Evolutionary conservation across 1,140 invertebrate species (phyloP), one percentile per base, ranked within the genome.

Genomic region (Hesperophylax magnus): DNA sequence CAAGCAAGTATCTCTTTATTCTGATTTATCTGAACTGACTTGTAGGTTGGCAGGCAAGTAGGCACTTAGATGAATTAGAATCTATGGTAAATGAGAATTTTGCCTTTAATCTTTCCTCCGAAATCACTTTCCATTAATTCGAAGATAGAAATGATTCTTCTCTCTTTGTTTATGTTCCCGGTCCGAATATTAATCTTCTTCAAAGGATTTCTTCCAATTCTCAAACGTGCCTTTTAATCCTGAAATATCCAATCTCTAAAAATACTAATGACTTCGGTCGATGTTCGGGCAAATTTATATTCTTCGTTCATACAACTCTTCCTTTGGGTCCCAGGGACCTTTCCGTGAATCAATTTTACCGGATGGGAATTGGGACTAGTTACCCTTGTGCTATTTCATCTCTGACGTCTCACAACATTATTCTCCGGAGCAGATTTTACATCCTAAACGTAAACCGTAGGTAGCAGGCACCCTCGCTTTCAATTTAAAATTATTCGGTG

Each of bases 341-440:
- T 69, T 69, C 31, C 17, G 17, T 53, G 67, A 71, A 71, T 71
- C 67, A 71, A 39, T 71, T 71, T 71, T 71, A 18, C 31, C 34
- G 39, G 47, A 53, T 39, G 65, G 65, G 65, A 69, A 69, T 69
- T 39, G 31, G 67, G 67, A 18, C 67, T 47, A 52, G 7, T 71
- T 71, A 39, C 65, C 65, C 24, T 71, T 53, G 9, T 14, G 15
- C 67, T 18, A 34, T 53, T 39, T 71, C n/a, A 14, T 17, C 63
- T 58, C 56, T 22, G n/a, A 22, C n/a, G 56, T n/a, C n/a, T 18
- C 20, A 4, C 20, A 58, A 20, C n/a, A 20, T 18, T 18, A 58
- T 58, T 58, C 56, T 58, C 20, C 7, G 20, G n/a, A 58, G 56
- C 56, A 18, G n/a, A 58, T 58, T 58, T 58, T 20, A 58, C 56